phyloP scores from a whole-genome alignment of 2,113 vertebrate genomes.

The Sminthopsis crassicaudata region DNA sequence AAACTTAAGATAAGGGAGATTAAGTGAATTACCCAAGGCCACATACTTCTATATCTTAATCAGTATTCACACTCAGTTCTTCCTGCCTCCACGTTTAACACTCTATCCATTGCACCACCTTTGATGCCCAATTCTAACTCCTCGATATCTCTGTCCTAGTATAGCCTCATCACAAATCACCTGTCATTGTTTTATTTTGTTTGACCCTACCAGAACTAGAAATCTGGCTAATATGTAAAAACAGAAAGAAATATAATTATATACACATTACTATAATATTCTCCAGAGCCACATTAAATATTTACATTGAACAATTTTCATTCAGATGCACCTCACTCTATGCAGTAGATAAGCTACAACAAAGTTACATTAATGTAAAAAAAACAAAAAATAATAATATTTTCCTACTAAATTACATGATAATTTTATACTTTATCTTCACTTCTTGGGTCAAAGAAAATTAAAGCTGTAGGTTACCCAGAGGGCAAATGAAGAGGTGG shows the following conservation, averaged over 20 bases:
- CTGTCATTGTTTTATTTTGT: not conserved
- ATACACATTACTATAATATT: not conserved
- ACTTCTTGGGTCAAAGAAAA: not conserved
- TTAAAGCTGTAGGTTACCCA: no score
- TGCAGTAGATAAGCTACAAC: not conserved
- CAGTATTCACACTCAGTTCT: not conserved
- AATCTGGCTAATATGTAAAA: not conserved
- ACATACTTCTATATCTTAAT: not conserved
- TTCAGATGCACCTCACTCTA: not conserved
- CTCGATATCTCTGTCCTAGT: conserved; percentile 32
- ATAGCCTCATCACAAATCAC: not conserved
- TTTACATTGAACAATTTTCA: not conserved
- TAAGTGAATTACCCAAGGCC: not conserved
- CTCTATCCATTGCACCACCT: not conserved
- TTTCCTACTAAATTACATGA: conserved; percentile 6
- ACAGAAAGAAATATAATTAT: not conserved
- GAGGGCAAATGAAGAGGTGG: no score
- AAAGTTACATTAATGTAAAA: not conserved
- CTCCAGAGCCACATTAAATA: not conserved
- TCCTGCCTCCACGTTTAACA: not conserved
- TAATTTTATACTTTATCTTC: not conserved
- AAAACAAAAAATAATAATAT: not conserved
- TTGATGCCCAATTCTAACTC: not conserved
- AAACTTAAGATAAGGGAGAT: not conserved
- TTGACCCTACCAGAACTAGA: conserved; percentile 11